A percentile compares a stretch with the other conserved stretches of the same genome.
phyloP scores from a whole-genome alignment of 2,888 invertebrate genomes.

The Acanthosepion pharaonis region DNA sequence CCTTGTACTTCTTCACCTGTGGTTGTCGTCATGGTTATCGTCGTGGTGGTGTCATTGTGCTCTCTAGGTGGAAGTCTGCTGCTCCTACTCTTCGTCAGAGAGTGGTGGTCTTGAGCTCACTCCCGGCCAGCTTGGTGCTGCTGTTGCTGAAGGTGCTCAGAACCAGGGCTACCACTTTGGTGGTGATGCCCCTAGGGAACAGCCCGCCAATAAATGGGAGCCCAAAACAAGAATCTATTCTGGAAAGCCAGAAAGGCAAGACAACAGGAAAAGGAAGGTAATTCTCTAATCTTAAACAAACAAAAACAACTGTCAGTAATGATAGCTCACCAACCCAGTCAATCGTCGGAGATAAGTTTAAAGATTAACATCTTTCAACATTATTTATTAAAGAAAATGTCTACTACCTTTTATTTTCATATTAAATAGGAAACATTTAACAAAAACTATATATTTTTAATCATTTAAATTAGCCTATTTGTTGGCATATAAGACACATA shows the following conservation, averaged over 20 bases:
- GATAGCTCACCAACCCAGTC: background rate
- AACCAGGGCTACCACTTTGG: background rate
- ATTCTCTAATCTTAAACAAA: background rate
- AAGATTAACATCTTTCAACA: background rate
- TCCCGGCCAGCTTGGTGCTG: background rate
- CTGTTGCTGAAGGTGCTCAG: background rate
- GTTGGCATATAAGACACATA: no score
- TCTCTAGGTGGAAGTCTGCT: slow-evolving; percentile 42
- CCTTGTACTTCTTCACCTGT: slow-evolving; percentile 40
- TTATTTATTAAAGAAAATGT: background rate
- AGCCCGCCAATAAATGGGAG: slow-evolving; percentile 16
- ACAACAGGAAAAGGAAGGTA: background rate
- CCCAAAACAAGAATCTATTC: background rate
- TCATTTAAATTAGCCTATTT: no score
- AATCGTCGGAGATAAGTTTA: background rate
- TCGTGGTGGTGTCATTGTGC: slow-evolving; percentile 37
- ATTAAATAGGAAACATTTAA: no score
- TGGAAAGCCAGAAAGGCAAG: slow-evolving; percentile 21
- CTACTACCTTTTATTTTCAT: background rate
- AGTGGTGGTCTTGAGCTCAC: background rate
- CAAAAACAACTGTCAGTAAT: background rate
- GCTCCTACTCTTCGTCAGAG: slow-evolving; percentile 38
- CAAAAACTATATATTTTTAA: no score
- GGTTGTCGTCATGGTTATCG: slow-evolving; percentile 33
- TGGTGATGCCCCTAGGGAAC: background rate